A percentile compares a stretch with the other conserved stretches of the same genome.
phyloP scores from a whole-genome alignment of 1,140 invertebrate species.

The Nixonia krombeini region DNA sequence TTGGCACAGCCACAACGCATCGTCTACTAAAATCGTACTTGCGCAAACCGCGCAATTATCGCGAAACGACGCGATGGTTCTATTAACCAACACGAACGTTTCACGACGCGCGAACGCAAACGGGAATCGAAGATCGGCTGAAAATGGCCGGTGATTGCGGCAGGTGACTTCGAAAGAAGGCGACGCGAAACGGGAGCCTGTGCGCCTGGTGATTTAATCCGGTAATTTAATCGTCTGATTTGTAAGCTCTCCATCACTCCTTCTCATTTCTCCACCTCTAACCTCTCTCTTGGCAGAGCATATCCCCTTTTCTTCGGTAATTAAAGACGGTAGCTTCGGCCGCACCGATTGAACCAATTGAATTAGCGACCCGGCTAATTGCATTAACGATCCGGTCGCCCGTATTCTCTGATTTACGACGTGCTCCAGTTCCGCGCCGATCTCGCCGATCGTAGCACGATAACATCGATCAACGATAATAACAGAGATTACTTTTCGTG shows the following conservation, averaged over 20 bases:
- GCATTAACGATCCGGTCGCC: slow-evolving; percentile 27
- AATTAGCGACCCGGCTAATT: slow-evolving; percentile 38
- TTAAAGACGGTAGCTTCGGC: slow-evolving; percentile 31
- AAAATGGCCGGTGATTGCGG: not conserved
- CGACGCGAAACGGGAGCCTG: not conserved
- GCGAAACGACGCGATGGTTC: no score
- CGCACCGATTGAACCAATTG: slow-evolving; percentile 33
- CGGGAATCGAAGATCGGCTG: slow-evolving; percentile 15
- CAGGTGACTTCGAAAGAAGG: slow-evolving; percentile 14
- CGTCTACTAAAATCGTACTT: no score
- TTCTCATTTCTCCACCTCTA: slow-evolving; percentile 6
- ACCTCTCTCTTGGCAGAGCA: not conserved
- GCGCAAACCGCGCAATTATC: no score
- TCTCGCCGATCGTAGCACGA: slow-evolving; percentile 13
- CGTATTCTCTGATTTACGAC: slow-evolving; percentile 25
- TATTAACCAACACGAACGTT: no score
- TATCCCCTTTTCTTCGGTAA: slow-evolving; percentile 20
- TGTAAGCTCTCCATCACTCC: slow-evolving; percentile 11
- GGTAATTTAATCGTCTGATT: slow-evolving; percentile 39
- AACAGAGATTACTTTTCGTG: slow-evolving; percentile 18
- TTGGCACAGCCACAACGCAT: no score
- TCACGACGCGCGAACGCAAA: no score
- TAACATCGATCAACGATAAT: slow-evolving; percentile 29
- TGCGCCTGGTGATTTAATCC: slow-evolving; percentile 45
- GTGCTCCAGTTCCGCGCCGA: slow-evolving; percentile 12